Evolutionary conservation across 2,113 vertebrate species (phyloP).

Genomic region (Anarhynchus alexandrinus): DNA sequence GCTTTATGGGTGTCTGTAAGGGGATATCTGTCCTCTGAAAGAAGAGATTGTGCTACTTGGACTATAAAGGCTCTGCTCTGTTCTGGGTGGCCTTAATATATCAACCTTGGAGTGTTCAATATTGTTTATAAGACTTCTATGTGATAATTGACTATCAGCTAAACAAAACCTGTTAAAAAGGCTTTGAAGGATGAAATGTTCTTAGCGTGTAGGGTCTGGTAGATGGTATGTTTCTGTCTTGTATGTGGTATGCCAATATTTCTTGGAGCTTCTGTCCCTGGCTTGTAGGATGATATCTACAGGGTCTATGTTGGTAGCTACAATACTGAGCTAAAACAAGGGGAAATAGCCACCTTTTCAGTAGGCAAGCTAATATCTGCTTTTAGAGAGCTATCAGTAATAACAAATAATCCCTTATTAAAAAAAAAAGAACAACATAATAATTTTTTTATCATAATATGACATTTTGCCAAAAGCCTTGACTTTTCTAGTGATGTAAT

Average conservation of each 20-base stretch:
- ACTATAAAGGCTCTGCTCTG: not conserved
- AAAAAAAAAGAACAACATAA: not conserved
- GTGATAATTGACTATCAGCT: not conserved
- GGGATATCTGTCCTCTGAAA: not conserved
- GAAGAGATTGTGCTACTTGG: not conserved
- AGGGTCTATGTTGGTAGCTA: not conserved
- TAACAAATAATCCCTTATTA: not conserved
- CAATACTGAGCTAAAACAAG: not conserved
- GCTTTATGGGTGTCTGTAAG: not conserved
- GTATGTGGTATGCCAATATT: not conserved
- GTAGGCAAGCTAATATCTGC: not conserved
- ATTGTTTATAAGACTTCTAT: not conserved
- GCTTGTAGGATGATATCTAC: not conserved
- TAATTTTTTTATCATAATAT: not conserved
- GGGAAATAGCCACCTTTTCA: not conserved
- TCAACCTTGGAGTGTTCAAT: rapidly evolving
- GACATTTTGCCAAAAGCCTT: not conserved
- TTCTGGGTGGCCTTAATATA: not conserved
- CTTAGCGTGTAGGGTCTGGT: not conserved
- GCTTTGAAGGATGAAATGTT: not conserved
- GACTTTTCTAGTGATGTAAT: not conserved
- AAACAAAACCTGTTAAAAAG: not conserved
- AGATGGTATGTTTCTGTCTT: not conserved
- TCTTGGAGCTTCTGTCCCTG: not conserved
- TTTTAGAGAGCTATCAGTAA: not conserved